A percentile compares a stretch with the other conserved stretches of the same genome.
These are phyloP conservation scores for Aptenodytes patagonicus DNA, from an alignment of 2,113 vertebrate genomes.

Conservation along the genomic window DNA sequence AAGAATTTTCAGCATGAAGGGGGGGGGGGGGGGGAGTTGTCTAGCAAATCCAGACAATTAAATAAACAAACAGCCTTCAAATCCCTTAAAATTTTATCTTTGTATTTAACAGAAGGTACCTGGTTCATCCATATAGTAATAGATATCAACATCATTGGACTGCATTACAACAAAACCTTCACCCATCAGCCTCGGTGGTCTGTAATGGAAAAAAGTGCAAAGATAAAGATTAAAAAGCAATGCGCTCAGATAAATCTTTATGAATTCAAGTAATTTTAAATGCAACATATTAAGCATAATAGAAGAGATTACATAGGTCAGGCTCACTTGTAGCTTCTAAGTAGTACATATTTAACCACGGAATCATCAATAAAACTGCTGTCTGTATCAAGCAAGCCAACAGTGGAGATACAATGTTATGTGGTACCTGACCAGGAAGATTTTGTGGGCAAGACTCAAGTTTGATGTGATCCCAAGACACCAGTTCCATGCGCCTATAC, in stretches of 20 bases:
- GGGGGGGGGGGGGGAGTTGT: too few relatives aligned
- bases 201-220: slow-evolving; percentile 35
- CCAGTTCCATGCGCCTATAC: fast-evolving
- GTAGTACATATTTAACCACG: background rate
- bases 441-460: background rate
- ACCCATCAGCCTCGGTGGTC: slow-evolving; percentile 95
- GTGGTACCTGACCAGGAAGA: background rate
- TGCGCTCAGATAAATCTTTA: background rate
- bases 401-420: background rate
- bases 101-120: slow-evolving; percentile 69
- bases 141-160: slow-evolving; percentile 98
- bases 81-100: background rate
- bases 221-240: background rate
- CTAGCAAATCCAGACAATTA: background rate
- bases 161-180: slow-evolving; percentile 99
- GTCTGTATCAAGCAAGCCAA: background rate
- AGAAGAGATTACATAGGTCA: background rate
- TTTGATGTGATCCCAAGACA: background rate
- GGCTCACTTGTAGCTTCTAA: background rate
- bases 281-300: background rate
- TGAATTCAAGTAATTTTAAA: background rate
- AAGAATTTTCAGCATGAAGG: background rate
- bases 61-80: background rate
- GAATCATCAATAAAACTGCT: background rate
- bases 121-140: slow-evolving; percentile 98